These are phyloP conservation scores for Herpailurus yagouaroundi DNA, from an alignment of 2,113 vertebrate species.

Conservation along the genomic window DNA sequence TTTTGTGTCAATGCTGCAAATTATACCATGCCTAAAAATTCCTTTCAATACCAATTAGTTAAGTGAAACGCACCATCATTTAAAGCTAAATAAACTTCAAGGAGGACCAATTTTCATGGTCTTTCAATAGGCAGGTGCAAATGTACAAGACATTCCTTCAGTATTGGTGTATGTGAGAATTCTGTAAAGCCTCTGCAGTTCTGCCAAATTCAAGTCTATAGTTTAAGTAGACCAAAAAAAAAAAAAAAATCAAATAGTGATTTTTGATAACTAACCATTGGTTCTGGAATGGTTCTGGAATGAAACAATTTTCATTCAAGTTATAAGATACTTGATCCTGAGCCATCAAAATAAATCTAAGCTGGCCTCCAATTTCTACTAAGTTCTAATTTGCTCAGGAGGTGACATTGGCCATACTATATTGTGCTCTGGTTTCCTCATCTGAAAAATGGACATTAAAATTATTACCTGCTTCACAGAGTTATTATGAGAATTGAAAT, in stretches of 20 bases:
- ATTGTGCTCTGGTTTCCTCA: background rate
- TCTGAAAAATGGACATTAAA: background rate
- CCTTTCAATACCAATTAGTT: background rate
- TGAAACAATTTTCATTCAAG: background rate
- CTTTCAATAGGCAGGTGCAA: background rate
- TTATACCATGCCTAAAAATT: background rate
- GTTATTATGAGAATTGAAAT: background rate
- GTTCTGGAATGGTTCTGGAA: too few relatives aligned
- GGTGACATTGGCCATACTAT: background rate
- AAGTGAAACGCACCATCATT: background rate
- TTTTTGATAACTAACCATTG: too few relatives aligned
- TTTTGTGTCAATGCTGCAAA: background rate
- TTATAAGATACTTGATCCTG: background rate
- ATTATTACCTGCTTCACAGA: background rate
- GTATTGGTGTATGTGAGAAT: background rate
- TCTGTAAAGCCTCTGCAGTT: background rate
- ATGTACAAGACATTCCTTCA: background rate
- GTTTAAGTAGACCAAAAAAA: background rate
- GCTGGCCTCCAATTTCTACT: background rate
- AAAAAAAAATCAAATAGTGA: background rate
- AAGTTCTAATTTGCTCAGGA: background rate
- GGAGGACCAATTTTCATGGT: fast-evolving
- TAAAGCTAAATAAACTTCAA: background rate
- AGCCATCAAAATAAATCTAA: background rate
- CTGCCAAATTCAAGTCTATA: conserved; percentile 11